These are phyloP conservation scores for Amphimedon queenslandica DNA, from an alignment of 37 sponge, comb jelly and placozoan genomes.

Conservation along the genomic window DNA sequence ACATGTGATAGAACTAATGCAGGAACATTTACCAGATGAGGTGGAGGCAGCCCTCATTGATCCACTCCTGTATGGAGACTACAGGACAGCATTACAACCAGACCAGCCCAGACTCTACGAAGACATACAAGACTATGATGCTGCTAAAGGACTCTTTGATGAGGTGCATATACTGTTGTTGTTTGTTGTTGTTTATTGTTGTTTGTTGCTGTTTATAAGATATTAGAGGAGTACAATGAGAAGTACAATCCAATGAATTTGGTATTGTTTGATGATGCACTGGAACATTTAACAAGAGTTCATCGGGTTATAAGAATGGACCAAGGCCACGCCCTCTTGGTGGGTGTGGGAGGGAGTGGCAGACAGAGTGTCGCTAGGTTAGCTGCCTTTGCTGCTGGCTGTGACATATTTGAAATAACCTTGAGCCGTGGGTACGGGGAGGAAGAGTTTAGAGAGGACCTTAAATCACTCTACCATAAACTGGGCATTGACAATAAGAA, in stretches of 20 bases:
- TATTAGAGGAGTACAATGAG: conserved; percentile 94
- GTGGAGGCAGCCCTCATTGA: conserved; percentile 68
- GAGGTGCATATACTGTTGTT: conserved; percentile 37
- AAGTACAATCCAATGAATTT: conserved; percentile 88
- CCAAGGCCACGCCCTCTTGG: conserved; percentile 93
- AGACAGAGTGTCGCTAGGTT: conserved; percentile 93
- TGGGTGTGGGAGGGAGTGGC: conserved; percentile 98
- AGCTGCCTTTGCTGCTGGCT: conserved; percentile 97
- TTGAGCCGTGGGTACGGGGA: conserved; percentile 96
- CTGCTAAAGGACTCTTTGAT: conserved; percentile 86
- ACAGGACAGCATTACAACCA: conserved; percentile 81
- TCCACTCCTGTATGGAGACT: conserved; percentile 95
- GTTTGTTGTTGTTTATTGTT: too few species aligned
- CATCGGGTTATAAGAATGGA: conserved; percentile 95
- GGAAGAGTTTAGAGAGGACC: conserved; percentile 95
- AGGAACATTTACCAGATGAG: conserved; percentile 64
- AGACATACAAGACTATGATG: conserved; percentile 91
- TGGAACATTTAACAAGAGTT: conserved; percentile 92
- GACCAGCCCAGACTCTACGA: conserved; percentile 91
- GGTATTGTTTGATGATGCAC: conserved; percentile 97
- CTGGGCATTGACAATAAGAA: conserved; percentile 96
- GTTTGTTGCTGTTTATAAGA: too few species aligned
- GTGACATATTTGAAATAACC: conserved; percentile 98
- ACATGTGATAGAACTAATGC: conserved; percentile 71
- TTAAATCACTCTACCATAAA: conserved; percentile 91